Base-by-base conservation (phyloP, 2,113 vertebrate species). In the Maccullochella peelii region DNA sequence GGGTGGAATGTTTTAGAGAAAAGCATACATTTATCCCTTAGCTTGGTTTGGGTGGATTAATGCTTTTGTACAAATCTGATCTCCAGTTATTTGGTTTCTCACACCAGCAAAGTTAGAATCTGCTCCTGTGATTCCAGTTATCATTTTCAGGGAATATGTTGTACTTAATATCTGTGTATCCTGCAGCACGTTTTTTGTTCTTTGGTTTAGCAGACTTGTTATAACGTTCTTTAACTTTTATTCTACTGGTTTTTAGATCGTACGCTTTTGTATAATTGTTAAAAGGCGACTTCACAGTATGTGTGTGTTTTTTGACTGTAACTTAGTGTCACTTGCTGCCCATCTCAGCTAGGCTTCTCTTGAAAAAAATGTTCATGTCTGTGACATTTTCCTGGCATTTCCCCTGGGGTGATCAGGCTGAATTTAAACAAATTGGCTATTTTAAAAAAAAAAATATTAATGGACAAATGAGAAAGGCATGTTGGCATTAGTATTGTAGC, bases 21-120 rank as follows among this genome's bases (percentile, higher is more conserved):
- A n/a, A 42, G 55, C 62, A 81, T 21, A 50, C 82, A 77, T 79
- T 81, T 77, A 54, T 58, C 79, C 54, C 36, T 83, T 20, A 73
- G 75, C 72, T 38, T 16, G 40, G 62, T 38, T 66, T 82, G 50
- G 81, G 65, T 57, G 33, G 42, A 84, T 38, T 72, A 50, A 40
- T 52, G 66, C 52, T 79, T 42, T 71, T 63, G 12, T 42, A 47
- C 47, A 68, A 73, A 74, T 72, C n/a, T 75, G 49, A 79, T 81
- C 25, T 63, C n/a, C 9, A 68, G 40, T 69, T 47, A 27, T 86
- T 62, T 58, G 62, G 54, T 62, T 50, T 21, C 14, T 73, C 65
- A 54, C 66, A 18, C n/a, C 2, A 36, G 47, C 2, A 30, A 44
- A 42, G 27, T 70, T 36, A 30, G 25, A 76, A 27, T 75, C 44